A percentile compares a stretch with the other conserved stretches of the same genome.
These are phyloP conservation scores for Sinohyriopsis cumingii DNA, from an alignment of 2,888 invertebrate genomes.

Conservation along the genomic window DNA sequence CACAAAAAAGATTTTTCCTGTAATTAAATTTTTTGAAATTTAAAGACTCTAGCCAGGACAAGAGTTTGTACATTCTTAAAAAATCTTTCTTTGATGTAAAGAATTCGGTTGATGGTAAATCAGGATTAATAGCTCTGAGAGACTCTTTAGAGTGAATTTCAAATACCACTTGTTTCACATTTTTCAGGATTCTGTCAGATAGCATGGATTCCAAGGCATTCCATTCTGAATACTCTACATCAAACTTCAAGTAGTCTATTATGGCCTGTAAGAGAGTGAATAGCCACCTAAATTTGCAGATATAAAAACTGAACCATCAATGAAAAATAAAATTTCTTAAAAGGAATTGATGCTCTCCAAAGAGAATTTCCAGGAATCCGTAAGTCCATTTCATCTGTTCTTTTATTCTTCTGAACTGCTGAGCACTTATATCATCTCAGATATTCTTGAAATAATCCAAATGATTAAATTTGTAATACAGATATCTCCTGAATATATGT, in stretches of 20 bases:
- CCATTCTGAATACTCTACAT: conserved; percentile 71
- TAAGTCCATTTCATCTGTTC: no score
- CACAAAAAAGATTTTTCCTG: conserved; percentile 57
- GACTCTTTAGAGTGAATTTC: conserved; percentile 57
- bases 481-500: no score
- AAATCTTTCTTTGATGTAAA: conserved; percentile 43
- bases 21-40: conserved; percentile 59
- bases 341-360: no score
- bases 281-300: no score
- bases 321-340: no score
- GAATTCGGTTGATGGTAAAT: conserved; percentile 28
- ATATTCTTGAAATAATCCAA: no score
- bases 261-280: conserved; percentile 48
- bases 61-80: conserved; percentile 48
- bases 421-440: no score
- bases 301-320: no score
- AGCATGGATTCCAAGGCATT: conserved; percentile 49
- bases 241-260: conserved; percentile 71
- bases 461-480: no score
- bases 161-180: conserved; percentile 62
- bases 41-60: conserved; percentile 42
- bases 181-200: conserved; percentile 42
- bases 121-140: conserved; percentile 20
- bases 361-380: no score
- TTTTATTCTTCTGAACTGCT: no score